phyloP scores from a whole-genome alignment of 2,888 invertebrate species.

The Drosophila niveifrons region DNA sequence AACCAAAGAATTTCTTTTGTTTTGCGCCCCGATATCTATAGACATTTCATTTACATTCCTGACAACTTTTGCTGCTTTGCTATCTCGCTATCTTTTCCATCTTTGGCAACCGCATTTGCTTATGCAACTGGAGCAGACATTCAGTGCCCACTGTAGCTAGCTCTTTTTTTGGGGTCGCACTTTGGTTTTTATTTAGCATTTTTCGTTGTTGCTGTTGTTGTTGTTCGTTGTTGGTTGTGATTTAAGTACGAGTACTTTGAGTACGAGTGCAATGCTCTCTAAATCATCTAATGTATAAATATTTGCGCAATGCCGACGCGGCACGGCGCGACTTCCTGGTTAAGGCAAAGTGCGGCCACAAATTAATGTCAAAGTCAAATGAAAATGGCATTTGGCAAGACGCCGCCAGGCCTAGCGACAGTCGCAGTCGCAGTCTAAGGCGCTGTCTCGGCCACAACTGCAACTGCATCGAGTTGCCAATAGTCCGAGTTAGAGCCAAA shows the following conservation, averaged over 20 bases:
- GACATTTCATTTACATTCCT: neutral
- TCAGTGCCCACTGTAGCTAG: neutral
- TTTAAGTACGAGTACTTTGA: slow-evolving; percentile 33
- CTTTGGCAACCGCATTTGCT: neutral
- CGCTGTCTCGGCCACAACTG: slow-evolving; percentile 7
- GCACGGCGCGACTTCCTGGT: slow-evolving; percentile 69
- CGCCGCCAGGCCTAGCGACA: slow-evolving; percentile 20
- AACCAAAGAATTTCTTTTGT: slow-evolving; percentile 28
- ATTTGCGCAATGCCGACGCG: slow-evolving; percentile 48
- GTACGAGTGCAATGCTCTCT: slow-evolving; percentile 62
- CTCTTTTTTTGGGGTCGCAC: neutral
- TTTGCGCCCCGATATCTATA: neutral
- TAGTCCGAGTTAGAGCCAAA: slow-evolving; percentile 62
- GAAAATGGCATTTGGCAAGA: slow-evolving; percentile 80
- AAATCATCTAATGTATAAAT: slow-evolving; percentile 64
- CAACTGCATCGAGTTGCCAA: slow-evolving; percentile 23
- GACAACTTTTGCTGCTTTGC: neutral
- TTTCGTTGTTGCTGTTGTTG: neutral
- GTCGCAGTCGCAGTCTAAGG: slow-evolving; percentile 10
- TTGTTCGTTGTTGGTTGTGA: neutral
- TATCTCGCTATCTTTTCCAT: neutral
- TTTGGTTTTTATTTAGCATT: neutral
- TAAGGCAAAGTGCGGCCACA: slow-evolving; percentile 77
- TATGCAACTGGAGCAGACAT: slow-evolving; percentile 2
- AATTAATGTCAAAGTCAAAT: slow-evolving; percentile 81